Percentiles rank a stretch among this genome's conserved stretches.
Evolutionary conservation across 2,797 vertebrate species (phyloP).

Genomic region (Trachops cirrhosus): DNA sequence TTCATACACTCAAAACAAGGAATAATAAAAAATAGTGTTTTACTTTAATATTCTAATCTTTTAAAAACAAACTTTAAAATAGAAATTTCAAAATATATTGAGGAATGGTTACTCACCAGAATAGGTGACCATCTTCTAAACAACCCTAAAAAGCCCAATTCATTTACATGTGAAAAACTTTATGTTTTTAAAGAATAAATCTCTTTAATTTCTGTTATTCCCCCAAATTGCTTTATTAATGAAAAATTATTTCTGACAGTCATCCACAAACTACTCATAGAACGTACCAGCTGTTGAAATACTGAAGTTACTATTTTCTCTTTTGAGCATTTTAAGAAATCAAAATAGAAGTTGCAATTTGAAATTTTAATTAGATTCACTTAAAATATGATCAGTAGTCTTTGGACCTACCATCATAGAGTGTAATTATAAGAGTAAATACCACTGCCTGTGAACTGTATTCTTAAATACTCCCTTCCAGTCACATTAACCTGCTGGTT

Average conservation of each 20-base stretch:
- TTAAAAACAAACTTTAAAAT: constrained; percentile 16
- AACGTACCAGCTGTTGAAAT: background rate
- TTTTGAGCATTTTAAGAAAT: background rate
- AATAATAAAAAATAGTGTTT: background rate
- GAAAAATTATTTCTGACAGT: background rate
- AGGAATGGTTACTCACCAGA: background rate
- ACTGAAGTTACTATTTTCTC: background rate
- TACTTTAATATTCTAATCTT: background rate
- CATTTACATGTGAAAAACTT: background rate
- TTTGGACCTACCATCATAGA: background rate
- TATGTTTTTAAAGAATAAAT: background rate
- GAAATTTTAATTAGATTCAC: background rate
- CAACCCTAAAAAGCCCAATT: background rate
- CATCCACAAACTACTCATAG: background rate
- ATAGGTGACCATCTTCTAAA: background rate
- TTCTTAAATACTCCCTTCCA: background rate
- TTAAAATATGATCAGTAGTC: background rate
- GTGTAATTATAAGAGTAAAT: background rate
- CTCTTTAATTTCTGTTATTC: background rate
- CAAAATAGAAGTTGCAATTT: background rate
- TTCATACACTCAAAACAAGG: background rate
- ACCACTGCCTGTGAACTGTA: background rate
- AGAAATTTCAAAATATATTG: background rate
- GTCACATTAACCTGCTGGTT: background rate
- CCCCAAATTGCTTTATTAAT: background rate